Base-by-base conservation (phyloP, 2,113 vertebrate species). In the Callionymus lyra region DNA sequence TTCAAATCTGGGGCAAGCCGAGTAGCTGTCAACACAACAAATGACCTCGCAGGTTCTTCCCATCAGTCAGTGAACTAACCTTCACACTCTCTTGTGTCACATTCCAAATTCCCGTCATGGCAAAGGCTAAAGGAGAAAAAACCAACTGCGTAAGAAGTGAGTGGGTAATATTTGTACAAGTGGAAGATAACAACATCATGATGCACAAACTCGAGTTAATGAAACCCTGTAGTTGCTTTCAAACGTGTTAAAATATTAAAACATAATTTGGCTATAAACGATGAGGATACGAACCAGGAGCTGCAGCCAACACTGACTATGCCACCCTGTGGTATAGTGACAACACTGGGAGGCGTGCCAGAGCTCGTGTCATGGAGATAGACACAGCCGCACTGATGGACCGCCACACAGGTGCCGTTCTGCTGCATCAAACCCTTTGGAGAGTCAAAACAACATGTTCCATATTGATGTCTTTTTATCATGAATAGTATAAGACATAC, bases 371-470 rank as follows among this genome's bases (percentile, higher is more conserved):
- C 65, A n/a, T 67, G 41, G 14, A 80, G 54, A 37, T 85, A 77
- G 35, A 85, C 38, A 59, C 90, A 93, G 46, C 80, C 84, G 17
- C 91, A 94, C 13, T 81, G 67, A 2, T 60, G 56, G 1, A 72
- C 63, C 8, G 50, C 56, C 8, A 93, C 70, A 14, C 90, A 93
- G 16, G 57, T 76, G 0, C 87, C 85, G 0, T 80, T 84, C 73
- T 86, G 85, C 63, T 91, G 88, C 56, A 91, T 51, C 43, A 89
- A 75, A n/a, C 87, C 89, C 91, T 92, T 64, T 0, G 45, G 17
- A 12, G 3, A 41, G 3, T 17, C 11, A 31, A 35, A 9, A 19
- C 10, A 14, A 41, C 9, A 15, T 27, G 21, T 27, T 27, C 21
- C 21, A 27, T 27, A 27, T 27, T 27, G 21, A 27, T 27, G 21